These are phyloP conservation scores for Nipponacmea schrenckii DNA, from an alignment of 2,888 invertebrate genomes.

Conservation along the genomic window DNA sequence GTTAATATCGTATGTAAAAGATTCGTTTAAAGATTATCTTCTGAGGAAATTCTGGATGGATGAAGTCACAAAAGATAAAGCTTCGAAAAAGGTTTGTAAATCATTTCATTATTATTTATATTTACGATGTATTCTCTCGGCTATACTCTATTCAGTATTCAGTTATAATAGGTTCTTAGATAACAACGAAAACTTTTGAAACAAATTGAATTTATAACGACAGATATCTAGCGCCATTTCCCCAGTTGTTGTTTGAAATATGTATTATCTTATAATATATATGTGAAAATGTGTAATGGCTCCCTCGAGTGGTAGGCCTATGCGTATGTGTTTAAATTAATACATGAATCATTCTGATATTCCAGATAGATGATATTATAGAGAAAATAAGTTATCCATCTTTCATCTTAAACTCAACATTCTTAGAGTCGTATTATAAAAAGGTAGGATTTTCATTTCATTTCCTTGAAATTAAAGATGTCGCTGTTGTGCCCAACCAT, in stretches of 20 bases:
- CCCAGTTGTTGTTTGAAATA: too few species aligned
- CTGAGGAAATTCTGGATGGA: slow-evolving; percentile 60
- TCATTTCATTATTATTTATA: not conserved
- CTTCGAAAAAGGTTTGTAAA: slow-evolving; percentile 49
- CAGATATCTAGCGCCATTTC: too few species aligned
- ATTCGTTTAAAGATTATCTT: slow-evolving; percentile 59
- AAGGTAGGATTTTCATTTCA: slow-evolving; percentile 32
- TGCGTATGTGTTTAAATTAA: too few species aligned
- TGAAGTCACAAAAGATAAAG: slow-evolving; percentile 44
- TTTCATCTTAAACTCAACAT: slow-evolving; percentile 51
- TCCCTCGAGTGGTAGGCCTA: too few species aligned
- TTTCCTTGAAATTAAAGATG: not conserved
- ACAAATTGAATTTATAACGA: too few species aligned
- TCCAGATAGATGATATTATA: slow-evolving; percentile 58
- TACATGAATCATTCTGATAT: not conserved
- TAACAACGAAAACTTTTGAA: too few species aligned
- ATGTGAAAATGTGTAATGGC: too few species aligned
- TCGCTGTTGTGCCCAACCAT: not conserved
- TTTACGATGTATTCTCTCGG: too few species aligned
- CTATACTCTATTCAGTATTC: too few species aligned
- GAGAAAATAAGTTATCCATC: slow-evolving; percentile 60
- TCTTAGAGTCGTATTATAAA: slow-evolving; percentile 51
- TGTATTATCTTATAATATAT: too few species aligned
- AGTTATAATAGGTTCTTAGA: too few species aligned
- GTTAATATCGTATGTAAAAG: slow-evolving; percentile 54